Conservation (phyloP, 2,113 vertebrate species). For the Otis tarda region DNA sequence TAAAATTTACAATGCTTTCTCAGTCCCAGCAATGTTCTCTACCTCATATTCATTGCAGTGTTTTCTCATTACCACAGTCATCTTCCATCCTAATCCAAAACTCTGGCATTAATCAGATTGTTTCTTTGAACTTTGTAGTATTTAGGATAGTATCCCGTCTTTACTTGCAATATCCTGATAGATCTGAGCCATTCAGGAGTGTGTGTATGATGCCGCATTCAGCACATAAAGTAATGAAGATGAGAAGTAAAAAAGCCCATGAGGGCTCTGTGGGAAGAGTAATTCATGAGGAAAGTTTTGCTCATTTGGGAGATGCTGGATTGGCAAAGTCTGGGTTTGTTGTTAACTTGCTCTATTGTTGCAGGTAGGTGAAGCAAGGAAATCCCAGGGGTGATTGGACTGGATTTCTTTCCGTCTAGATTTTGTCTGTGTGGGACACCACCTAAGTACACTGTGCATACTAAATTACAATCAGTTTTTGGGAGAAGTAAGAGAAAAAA, state of each 20-base stretch:
- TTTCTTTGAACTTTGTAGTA: background rate
- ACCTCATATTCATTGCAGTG: background rate
- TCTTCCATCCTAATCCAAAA: background rate
- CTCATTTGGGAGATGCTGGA: background rate
- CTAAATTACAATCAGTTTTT: background rate
- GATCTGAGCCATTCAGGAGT: background rate
- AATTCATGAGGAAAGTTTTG: background rate
- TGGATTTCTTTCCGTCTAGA: background rate
- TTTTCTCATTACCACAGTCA: background rate
- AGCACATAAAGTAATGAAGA: background rate
- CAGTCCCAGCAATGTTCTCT: background rate
- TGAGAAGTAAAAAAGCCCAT: background rate
- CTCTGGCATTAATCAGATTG: background rate
- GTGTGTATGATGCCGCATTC: background rate
- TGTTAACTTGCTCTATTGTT: background rate
- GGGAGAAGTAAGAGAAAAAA: background rate
- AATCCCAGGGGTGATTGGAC: background rate
- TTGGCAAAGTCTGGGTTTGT: background rate
- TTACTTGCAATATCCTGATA: background rate
- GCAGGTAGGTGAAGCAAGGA: background rate
- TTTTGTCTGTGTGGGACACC: background rate
- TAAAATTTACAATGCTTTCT: background rate
- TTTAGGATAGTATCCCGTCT: background rate
- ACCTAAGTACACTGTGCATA: background rate
- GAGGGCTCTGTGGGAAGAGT: background rate